Conservation (phyloP, 2,113 vertebrate species). For the Telmatochromis brachygnathus region DNA sequence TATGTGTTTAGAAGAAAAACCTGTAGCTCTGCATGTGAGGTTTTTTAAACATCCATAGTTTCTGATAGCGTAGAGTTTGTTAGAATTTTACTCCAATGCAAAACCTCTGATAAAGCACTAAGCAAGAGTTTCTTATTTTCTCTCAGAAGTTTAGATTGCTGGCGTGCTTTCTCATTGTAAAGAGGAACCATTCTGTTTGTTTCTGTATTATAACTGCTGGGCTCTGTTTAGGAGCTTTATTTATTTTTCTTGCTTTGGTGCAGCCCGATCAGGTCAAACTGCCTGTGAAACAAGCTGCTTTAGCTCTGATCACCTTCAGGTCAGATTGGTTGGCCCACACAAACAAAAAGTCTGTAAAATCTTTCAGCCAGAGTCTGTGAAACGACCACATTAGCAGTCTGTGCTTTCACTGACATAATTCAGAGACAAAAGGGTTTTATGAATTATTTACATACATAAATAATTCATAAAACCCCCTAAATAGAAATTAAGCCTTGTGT, state of each 20-base stretch:
- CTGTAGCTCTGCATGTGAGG: neutral
- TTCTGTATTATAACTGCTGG: neutral
- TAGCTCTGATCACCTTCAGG: neutral
- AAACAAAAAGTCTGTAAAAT: neutral
- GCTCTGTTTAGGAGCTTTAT: neutral
- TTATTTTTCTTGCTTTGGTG: neutral
- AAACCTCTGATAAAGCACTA: neutral
- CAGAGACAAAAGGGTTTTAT: neutral
- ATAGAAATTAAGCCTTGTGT: fast-evolving
- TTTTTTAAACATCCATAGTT: neutral
- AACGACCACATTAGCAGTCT: neutral
- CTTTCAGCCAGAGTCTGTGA: neutral
- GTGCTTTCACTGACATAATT: neutral
- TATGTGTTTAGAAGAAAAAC: neutral
- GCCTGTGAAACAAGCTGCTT: neutral
- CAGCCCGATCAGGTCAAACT: neutral
- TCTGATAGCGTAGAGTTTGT: neutral
- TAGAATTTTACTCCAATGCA: neutral
- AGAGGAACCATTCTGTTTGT: neutral
- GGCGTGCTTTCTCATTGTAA: neutral
- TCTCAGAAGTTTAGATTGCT: neutral
- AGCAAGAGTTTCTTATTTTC: neutral
- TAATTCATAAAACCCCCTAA: neutral
- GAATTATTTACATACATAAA: neutral
- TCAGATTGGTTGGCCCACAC: neutral